Evolutionary conservation across 2,888 invertebrate genomes (phyloP), one percentile per base, ranked within the genome.

Genomic region (Melanostoma mellinum): DNA sequence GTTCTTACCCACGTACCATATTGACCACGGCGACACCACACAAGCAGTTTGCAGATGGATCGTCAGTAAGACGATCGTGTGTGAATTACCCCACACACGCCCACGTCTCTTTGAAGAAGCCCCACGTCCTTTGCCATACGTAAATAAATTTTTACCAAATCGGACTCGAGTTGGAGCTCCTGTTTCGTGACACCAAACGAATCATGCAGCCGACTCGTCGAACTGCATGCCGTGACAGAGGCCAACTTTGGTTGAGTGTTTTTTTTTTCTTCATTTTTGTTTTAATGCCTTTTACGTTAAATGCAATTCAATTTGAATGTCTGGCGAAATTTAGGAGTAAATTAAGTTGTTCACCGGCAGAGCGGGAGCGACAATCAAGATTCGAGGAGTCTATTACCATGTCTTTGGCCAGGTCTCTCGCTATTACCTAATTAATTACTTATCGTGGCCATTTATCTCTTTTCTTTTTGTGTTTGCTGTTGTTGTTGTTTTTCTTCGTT

Each of bases 391-490:
- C 79, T 84, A 84, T 79, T 84, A 84, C 84, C 79, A 75, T 84
- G 84, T 84, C 79, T 75, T 58, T 71, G 78, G 74, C 79, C 79
- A 52, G 74, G 79, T 84, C 84, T 75, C 85, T 81, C 77, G 85
- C 86, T 85, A 86, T 86, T 86, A 86, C 86, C 85, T 86, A 86
- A 86, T 86, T 86, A 86, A 86, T 86, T 86, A 86, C 86, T 86
- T 85, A 86, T 86, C 86, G 81, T 60, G 56, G 69, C 76, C 72
- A 86, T 86, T 86, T 82, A 86, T 86, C 86, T 77, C 40, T 58
- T 40, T 48, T 55, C 33, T 52, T 53, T 69, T 60, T 73, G 42
- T 30, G 30, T 20, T 38, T 3, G 55, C 42, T 61, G n/a, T 30
- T 36, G 58, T 52, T 63, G 76, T 50, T 61, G 50, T 20, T 20